A percentile compares a stretch with the other conserved stretches of the same genome.
Conservation (phyloP, 2,888 invertebrate genomes). For the Athrips mouffetella region DNA sequence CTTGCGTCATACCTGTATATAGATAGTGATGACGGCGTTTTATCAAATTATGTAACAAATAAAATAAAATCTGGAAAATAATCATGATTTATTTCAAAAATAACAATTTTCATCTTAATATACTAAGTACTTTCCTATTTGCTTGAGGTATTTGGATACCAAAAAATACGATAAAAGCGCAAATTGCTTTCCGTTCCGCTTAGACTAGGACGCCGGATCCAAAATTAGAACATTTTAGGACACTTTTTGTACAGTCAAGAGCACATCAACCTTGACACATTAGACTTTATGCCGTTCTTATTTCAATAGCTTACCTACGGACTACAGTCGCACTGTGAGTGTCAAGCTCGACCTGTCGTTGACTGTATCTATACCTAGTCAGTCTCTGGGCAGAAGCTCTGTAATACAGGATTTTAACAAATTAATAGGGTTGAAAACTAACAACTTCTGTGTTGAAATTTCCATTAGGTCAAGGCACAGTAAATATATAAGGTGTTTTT, state of each 20-base stretch:
- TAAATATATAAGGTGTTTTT: no score
- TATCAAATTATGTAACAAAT: not conserved
- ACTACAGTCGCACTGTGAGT: no score
- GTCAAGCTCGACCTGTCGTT: no score
- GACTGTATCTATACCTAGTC: not conserved
- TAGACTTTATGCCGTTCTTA: no score
- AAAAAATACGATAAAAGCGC: not conserved
- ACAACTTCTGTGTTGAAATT: no score
- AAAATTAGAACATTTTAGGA: not conserved
- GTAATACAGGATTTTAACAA: no score
- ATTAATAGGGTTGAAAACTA: no score
- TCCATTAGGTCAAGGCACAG: no score
- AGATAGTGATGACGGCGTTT: no score
- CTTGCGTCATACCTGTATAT: no score
- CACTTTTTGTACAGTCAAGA: not conserved
- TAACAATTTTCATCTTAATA: not conserved
- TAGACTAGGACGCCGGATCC: not conserved
- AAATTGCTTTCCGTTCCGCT: not conserved
- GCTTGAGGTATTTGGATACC: not conserved
- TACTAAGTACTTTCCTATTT: constrained; percentile 1
- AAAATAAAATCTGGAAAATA: not conserved
- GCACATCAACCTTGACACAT: no score
- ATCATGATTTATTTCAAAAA: constrained; percentile 4
- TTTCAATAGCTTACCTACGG: not conserved
- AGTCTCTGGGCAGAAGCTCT: not conserved